Percentiles rank a stretch among this genome's conserved stretches.
Evolutionary conservation across 1,140 invertebrate species (phyloP).

Genomic region (Cataglyphis hispanica): DNA sequence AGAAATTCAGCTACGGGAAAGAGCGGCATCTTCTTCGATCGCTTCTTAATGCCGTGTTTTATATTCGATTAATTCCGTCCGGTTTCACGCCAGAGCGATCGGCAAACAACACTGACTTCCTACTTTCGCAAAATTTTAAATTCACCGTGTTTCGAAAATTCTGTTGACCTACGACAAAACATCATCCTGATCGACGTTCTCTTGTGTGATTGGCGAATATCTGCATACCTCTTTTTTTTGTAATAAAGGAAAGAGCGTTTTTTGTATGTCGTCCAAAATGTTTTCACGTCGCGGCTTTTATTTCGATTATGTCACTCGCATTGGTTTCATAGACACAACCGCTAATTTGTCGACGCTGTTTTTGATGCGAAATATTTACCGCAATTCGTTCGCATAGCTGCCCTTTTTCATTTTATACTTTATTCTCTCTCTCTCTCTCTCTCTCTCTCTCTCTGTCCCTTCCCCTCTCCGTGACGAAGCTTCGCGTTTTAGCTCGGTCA

Average conservation of each 20-base stretch:
- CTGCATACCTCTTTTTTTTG: not conserved
- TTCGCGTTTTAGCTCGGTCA: slow-evolving; percentile 4
- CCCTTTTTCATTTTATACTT: slow-evolving; percentile 16
- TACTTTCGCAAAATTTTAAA: slow-evolving; percentile 63
- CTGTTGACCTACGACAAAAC: not conserved
- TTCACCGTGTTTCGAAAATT: slow-evolving; percentile 64
- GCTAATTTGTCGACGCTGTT: slow-evolving; percentile 51
- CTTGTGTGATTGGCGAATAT: not conserved
- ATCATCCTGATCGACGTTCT: slow-evolving; percentile 3
- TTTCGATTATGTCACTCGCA: slow-evolving; percentile 24
- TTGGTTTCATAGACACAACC: slow-evolving; percentile 34
- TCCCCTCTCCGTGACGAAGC: not conserved
- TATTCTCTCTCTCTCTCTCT: not conserved
- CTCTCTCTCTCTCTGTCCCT: not conserved
- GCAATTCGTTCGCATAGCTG: not conserved
- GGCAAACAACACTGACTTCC: slow-evolving; percentile 1
- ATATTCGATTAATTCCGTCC: slow-evolving; percentile 76
- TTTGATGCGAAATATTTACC: slow-evolving; percentile 43
- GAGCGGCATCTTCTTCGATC: slow-evolving; percentile 15
- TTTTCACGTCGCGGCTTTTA: not conserved
- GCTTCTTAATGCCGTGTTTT: slow-evolving; percentile 70
- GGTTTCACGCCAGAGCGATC: slow-evolving; percentile 69
- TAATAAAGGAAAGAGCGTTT: not conserved
- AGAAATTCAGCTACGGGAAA: not conserved
- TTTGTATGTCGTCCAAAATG: not conserved